A percentile compares a stretch with the other conserved stretches of the same genome.
Conservation (phyloP, 2,113 vertebrate genomes). For the Alethe diademata region DNA sequence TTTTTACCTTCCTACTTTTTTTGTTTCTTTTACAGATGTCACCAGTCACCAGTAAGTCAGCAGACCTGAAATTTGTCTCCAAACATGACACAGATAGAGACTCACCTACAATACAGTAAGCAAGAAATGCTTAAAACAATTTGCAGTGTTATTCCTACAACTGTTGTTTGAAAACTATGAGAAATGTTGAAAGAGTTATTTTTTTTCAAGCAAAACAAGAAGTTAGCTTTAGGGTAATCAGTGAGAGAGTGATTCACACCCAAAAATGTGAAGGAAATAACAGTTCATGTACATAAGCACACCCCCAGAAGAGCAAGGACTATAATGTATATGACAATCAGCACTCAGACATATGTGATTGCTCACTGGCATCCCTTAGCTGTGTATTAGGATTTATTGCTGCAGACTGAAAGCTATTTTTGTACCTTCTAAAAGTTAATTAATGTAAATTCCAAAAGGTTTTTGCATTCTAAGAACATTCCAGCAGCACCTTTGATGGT, state of each 20-base stretch:
- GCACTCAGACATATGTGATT: not conserved
- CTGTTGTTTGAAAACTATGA: not conserved
- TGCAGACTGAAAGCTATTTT: not conserved
- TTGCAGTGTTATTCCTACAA: not conserved
- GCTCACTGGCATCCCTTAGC: not conserved
- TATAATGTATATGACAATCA: not conserved
- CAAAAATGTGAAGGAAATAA: not conserved
- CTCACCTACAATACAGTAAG: slow-evolving; percentile 76
- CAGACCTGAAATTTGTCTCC: slow-evolving; percentile 76
- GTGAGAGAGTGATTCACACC: not conserved
- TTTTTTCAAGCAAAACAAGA: not conserved
- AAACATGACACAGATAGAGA: slow-evolving; percentile 78
- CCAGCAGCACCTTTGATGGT: not conserved
- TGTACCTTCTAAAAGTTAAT: not conserved
- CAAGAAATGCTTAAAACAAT: slow-evolving; percentile 3
- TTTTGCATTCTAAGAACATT: not conserved
- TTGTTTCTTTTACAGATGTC: slow-evolving; percentile 76
- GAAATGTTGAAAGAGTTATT: not conserved
- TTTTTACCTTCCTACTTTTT: slow-evolving; percentile 34
- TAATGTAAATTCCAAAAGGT: not conserved
- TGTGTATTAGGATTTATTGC: not conserved
- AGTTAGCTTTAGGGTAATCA: not conserved
- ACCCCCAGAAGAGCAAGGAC: not conserved
- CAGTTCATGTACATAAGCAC: not conserved
- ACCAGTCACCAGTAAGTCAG: slow-evolving; percentile 76